Base-by-base conservation (phyloP, 2,113 vertebrate genomes). In the Sinocyclocheilus anshuiensis region DNA sequence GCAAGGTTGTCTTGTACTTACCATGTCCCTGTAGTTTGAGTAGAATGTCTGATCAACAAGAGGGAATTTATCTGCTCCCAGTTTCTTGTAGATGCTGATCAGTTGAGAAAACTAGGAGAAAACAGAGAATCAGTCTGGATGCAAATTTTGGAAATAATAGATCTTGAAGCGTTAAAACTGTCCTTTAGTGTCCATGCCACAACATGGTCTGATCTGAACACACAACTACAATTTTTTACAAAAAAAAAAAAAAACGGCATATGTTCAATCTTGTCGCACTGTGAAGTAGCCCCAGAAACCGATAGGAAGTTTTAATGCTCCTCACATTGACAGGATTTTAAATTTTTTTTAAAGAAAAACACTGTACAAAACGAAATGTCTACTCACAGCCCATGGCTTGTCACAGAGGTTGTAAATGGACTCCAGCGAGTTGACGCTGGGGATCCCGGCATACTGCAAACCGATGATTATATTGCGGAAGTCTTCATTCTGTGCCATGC, bases 11-110 rank as follows among this genome's bases (percentile, higher is more conserved):
- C 24, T 29, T 45, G 75, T 12, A 59, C 97, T 67, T 95, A 99
- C 98, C 98, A 99, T 99, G 94, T 99, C 98, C 94, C 94, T 98
- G 92, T 99, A 97, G 94, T 99, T 99, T 20, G 98, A 97, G 89
- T 99, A 99, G 94, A 97, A 99, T 0, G 97, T 98, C 90, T 99
- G 98, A 86, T 99, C 97, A 80, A 99, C 98, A 15, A 99, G 94
- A 45, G 98, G 98, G 80, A 99, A 99, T 91, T 97, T 98, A 72
- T 99, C 97, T 2, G 95, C 92, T 89, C 98, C 98, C 91, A 99
- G 48, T 33, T 88, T 93, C 94, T 96, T 99, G 93, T 95, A 97
- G 91, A 96, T 95, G 90, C 93, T 96, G 87, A 98, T 95, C 94
- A 99, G 93, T 92, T 99, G 98, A 87, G 98, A 95, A 94, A 99